Conservation (phyloP, 2,113 vertebrate genomes). For the Cromileptes altivelis region DNA sequence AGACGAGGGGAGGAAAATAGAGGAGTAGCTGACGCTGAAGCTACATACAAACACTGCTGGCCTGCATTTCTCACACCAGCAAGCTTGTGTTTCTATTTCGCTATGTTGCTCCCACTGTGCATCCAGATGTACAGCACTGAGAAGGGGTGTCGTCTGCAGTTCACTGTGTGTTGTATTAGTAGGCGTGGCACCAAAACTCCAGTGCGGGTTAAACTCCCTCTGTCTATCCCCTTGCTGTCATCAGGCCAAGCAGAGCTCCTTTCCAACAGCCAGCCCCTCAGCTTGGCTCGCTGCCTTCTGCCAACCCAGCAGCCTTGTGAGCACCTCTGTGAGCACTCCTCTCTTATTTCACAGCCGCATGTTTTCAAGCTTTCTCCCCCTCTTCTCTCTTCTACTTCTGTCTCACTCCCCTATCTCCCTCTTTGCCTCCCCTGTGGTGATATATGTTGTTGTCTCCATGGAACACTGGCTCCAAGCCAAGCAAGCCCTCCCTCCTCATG, state of each 20-base stretch:
- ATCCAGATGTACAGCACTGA: conserved; percentile 49
- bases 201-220: conserved; percentile 49
- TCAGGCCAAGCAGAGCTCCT: conserved; percentile 57
- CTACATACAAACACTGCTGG: conserved; percentile 10
- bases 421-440: conserved; percentile 76
- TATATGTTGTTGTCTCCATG: conserved; percentile 86
- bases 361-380: conserved; percentile 71
- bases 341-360: conserved; percentile 69
- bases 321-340: conserved; percentile 72
- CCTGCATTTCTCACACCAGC: conserved; percentile 22
- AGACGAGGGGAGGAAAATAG: conserved; percentile 19
- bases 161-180: conserved; percentile 16
- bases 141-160: conserved; percentile 3
- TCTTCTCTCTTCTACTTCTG: conserved; percentile 63
- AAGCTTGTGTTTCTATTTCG: not conserved
- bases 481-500: conserved; percentile 68
- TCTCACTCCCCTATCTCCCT: conserved; percentile 67
- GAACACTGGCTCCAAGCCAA: conserved; percentile 79
- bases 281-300: conserved; percentile 70
- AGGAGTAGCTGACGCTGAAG: conserved; percentile 25
- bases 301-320: conserved; percentile 74
- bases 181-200: conserved; percentile 51
- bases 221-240: conserved; percentile 56
- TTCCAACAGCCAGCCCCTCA: conserved; percentile 63
- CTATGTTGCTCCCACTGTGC: conserved; percentile 12